Conservation (phyloP, 2,113 vertebrate genomes). For the Salvelinus namaycush region DNA sequence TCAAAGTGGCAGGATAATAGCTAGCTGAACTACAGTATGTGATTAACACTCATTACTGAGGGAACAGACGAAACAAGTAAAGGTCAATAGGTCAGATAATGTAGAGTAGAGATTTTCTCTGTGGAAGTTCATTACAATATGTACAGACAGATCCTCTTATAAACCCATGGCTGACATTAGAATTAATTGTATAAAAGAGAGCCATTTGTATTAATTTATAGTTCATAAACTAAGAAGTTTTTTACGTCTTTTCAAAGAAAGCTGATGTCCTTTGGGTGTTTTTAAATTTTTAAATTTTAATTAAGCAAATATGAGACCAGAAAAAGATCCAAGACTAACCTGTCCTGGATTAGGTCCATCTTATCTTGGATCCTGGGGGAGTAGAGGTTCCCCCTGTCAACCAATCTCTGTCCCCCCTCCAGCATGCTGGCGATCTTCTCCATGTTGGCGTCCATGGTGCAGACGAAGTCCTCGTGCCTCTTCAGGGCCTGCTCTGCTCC, state of each 20-base stretch:
- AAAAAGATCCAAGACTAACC: conserved; percentile 65
- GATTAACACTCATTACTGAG: conserved; percentile 2
- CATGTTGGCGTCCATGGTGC: conserved; percentile 82
- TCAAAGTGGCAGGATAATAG: conserved; percentile 1
- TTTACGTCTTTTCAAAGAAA: background rate
- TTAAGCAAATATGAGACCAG: background rate
- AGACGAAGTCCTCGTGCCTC: conserved; percentile 87
- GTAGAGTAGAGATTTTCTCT: background rate
- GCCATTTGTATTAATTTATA: no score
- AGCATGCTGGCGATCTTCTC: conserved; percentile 83
- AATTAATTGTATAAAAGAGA: background rate
- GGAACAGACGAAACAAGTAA: background rate
- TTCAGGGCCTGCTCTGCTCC: conserved; percentile 84
- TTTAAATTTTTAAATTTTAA: background rate
- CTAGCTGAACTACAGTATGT: conserved; percentile 8
- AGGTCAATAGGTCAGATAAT: background rate
- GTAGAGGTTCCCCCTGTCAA: conserved; percentile 84
- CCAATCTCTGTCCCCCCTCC: conserved; percentile 78
- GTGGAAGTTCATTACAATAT: background rate
- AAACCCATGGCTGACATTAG: background rate
- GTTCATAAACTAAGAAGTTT: background rate
- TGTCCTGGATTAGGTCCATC: conserved; percentile 80
- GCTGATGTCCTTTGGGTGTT: no score
- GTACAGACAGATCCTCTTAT: background rate
- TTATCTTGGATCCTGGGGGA: conserved; percentile 84